Evolutionary conservation across 2,113 vertebrate species (phyloP), one percentile per base, ranked within the genome.

Genomic region (Triplophysa siluroides): DNA sequence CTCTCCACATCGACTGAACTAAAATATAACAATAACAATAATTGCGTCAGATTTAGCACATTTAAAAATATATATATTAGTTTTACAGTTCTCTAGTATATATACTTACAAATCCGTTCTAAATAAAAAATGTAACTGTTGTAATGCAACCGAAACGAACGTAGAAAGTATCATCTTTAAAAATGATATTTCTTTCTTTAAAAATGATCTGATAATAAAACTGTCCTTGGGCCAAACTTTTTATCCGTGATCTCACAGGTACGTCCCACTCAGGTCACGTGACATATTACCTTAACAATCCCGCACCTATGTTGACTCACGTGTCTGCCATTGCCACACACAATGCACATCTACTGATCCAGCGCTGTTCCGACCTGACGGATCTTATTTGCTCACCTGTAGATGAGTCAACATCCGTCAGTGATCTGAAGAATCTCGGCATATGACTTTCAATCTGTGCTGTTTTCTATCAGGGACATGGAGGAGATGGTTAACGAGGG

Each of bases 221-320:
- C 13, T 52, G 50, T 4, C 50, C 50, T 67, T 67, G 10, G 43
- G 11, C 2, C 43, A 12, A 66, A 52, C 5, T 16, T 58, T 21
- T 12, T 8, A n/a, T n/a, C 68, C 6, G 45, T 52, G 60, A 47
- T 52, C 74, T 76, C 74, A 61, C 45, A 43, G 14, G 21, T 62
- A 61, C 72, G 0, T 11, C 75, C 62, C 62, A 64, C 16, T 43
- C 4, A 19, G 0, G 60, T 79, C 80, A 84, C 66, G 80, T 84
- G 83, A 84, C 76, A 4, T 16, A 14, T 64, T 16, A 84, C 76
- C 79, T 81, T 63, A 45, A 33, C 58, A 43, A 19, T n/a, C 41
- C 38, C 80, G 70, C 80, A 75, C 83, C 83, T 79, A 38, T 84
- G 69, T 82, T 82, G 66, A 76, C 71, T 65, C 72, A 45, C 79